Evolutionary conservation across 2,113 vertebrate genomes (phyloP), one percentile per base, ranked within the genome.

Genomic region (Arvicanthis niloticus): DNA sequence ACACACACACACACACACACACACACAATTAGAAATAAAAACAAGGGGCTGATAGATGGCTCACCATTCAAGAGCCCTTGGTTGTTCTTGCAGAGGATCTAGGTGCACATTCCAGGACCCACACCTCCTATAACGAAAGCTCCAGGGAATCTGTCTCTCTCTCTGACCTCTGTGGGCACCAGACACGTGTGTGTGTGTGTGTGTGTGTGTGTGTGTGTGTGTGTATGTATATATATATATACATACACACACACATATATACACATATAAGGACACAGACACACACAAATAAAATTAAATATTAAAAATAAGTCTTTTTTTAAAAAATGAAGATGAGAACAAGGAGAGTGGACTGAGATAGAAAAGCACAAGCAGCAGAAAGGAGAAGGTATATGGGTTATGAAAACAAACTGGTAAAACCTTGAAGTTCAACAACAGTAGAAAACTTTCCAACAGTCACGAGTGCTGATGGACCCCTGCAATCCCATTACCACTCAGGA

Each of bases 311-410:
- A 86, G 40, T 34, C 29, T 40, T 29, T 31, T 58, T n/a, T 29
- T 19, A n/a, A n/a, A n/a, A 85, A 96, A 95, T 21, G 12, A 84
- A 89, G 82, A 53, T n/a, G 91, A 76, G 56, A 67, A 77, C 45
- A 77, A 91, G 37, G 11, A 89, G 56, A 70, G 73, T 26, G 56
- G 75, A 13, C 76, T 26, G 60, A 51, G 80, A 86, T 16, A 67
- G 82, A 92, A 89, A 86, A 95, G 72, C 60, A 48, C 2, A 10
- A 15, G 73, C 42, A 62, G 62, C 6, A 62, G 91, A 96, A 62
- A 45, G 51, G 45, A 24, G 5, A 37, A 22, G 31, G 31, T 62
- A 29, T 42, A 42, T 58, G 51, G 34, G 34, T 17, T 8, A 1
- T 86, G 26, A 31, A 82, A 76, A 56, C 19, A 29, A 91, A 65